Conservation (phyloP, 2,888 invertebrate species). For the Alsophila aescularia region DNA sequence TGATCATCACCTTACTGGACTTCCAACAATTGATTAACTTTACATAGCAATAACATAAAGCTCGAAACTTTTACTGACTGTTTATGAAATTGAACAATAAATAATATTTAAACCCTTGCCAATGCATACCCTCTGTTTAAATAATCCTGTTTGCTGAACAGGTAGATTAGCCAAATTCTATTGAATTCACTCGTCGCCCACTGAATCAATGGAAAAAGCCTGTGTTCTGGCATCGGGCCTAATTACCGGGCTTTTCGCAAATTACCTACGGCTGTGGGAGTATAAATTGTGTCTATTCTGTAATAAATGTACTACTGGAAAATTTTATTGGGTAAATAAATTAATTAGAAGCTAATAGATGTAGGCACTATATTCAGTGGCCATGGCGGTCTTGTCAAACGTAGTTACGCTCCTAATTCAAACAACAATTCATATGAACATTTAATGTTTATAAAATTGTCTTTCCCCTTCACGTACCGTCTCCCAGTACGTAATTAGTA, state of each 20-base stretch:
- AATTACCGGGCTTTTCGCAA: constrained; percentile 47
- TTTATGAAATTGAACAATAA: not conserved
- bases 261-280: constrained; percentile 36
- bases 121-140: not conserved
- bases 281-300: constrained; percentile 23
- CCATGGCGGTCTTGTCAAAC: not conserved
- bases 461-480: no score
- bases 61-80: no score
- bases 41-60: no score
- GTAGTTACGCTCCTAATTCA: no score
- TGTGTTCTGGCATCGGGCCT: constrained; percentile 40
- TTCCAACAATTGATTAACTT: no score
- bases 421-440: no score
- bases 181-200: constrained; percentile 37
- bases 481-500: no score
- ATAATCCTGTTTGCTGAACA: not conserved
- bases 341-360: not conserved
- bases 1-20: no score
- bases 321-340: constrained; percentile 6
- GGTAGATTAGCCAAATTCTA: constrained; percentile 36
- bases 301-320: constrained; percentile 8
- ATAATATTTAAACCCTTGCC: not conserved
- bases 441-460: no score
- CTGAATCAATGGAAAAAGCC: constrained; percentile 41
- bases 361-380: not conserved